phyloP scores from a whole-genome alignment of 92 coral and sea anemone species.

The Isaurus tuberculatus region DNA sequence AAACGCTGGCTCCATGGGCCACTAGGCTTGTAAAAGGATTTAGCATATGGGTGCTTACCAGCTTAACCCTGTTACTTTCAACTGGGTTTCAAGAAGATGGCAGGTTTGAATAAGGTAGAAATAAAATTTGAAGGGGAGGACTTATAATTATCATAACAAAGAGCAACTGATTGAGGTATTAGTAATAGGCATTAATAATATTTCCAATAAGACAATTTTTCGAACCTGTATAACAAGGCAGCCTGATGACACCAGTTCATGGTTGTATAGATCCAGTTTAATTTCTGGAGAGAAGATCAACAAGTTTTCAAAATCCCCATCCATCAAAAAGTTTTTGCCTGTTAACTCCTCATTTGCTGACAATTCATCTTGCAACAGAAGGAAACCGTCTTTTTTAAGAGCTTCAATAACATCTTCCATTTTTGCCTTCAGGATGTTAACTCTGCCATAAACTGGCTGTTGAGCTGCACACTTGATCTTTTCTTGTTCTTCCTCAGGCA shows the following conservation, averaged over 20 bases:
- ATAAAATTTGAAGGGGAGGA: too few species aligned
- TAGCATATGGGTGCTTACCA: too few species aligned
- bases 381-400: constrained; percentile 75
- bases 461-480: constrained; percentile 84
- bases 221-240: constrained; percentile 91
- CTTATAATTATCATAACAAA: not conserved
- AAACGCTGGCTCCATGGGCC: too few species aligned
- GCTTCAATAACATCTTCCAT: constrained; percentile 67
- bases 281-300: constrained; percentile 84
- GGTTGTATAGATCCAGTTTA: constrained; percentile 90
- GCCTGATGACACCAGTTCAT: constrained; percentile 79
- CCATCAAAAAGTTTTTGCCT: constrained; percentile 79
- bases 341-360: constrained; percentile 52
- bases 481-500: constrained; percentile 96
- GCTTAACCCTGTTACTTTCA: too few species aligned
- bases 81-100: too few species aligned
- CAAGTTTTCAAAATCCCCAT: constrained; percentile 87
- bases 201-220: not conserved
- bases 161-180: not conserved
- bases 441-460: constrained; percentile 91
- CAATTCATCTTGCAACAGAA: constrained; percentile 60
- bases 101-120: too few species aligned
- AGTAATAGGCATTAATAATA: too few species aligned
- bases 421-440: constrained; percentile 77
- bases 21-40: too few species aligned